Conservation (phyloP, 2,888 invertebrate genomes). For the Tetheella fluctuosa region DNA sequence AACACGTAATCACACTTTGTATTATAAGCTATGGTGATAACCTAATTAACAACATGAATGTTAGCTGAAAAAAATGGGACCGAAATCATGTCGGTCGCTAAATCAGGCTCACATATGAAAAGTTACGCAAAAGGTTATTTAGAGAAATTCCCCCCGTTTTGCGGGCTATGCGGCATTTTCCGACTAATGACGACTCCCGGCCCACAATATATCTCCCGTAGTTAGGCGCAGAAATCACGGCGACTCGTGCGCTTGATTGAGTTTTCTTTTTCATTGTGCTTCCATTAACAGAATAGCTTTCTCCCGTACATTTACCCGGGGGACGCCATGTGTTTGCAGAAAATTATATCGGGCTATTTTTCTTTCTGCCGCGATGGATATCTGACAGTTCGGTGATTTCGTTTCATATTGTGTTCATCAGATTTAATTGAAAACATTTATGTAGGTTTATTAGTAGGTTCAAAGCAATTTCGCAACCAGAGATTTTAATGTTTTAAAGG, state of each 20-base stretch:
- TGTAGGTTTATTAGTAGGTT: not conserved
- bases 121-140: conserved; percentile 67
- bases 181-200: conserved; percentile 73
- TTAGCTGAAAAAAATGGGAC: conserved; percentile 41
- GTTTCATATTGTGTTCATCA: conserved; percentile 14
- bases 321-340: conserved; percentile 72
- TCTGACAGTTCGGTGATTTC: conserved; percentile 27
- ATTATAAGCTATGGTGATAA: conserved; percentile 2
- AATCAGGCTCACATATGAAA: conserved; percentile 69
- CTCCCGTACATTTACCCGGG: conserved; percentile 61
- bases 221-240: conserved; percentile 81
- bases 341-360: conserved; percentile 76
- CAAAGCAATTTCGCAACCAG: too few species aligned
- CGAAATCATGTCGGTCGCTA: conserved; percentile 54
- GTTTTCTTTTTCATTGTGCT: conserved; percentile 81
- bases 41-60: conserved; percentile 35
- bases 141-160: conserved; percentile 59
- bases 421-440: not conserved
- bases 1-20: conserved; percentile 7
- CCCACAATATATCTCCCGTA: conserved; percentile 78
- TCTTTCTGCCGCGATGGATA: conserved; percentile 45
- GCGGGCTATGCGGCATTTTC: conserved; percentile 63
- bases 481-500: too few species aligned
- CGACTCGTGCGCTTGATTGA: conserved; percentile 79
- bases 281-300: conserved; percentile 81